Conservation (phyloP, 2,797 vertebrate genomes). For the Geotrypetes seraphini region DNA sequence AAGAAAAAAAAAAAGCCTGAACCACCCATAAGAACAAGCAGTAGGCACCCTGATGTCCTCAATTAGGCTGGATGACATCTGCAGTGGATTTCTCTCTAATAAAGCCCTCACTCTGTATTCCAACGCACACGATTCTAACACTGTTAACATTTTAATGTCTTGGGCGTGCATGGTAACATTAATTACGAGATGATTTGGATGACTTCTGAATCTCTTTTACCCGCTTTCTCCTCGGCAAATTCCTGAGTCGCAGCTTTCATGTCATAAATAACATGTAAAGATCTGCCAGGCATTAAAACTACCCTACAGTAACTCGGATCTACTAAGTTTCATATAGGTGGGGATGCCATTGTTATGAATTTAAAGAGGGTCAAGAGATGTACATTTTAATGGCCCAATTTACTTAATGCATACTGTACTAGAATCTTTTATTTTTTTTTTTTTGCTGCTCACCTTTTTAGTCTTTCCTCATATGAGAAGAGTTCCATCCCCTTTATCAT, state of each 20-base stretch:
- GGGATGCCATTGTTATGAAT: constrained; percentile 73
- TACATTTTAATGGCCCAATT: constrained; percentile 32
- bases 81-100: constrained; percentile 87
- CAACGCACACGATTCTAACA: constrained; percentile 94
- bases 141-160: constrained; percentile 99
- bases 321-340: constrained; percentile 71
- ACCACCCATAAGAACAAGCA: constrained; percentile 90
- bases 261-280: constrained; percentile 95
- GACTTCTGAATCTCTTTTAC: constrained; percentile 91
- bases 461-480: too few species aligned
- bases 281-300: constrained; percentile 75
- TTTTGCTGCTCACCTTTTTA: too few species aligned
- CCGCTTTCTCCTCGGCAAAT: constrained; percentile 92
- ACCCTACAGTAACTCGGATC: constrained; percentile 63
- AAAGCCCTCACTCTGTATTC: constrained; percentile 99
- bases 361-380: constrained; percentile 62
- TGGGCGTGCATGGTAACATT: constrained; percentile 93
- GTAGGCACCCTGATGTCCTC: constrained; percentile 98
- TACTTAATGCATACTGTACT: too few species aligned
- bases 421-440: too few species aligned
- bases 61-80: constrained; percentile 98
- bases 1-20: constrained; percentile 75
- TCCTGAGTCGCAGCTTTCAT: constrained; percentile 85
- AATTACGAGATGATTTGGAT: constrained; percentile 96
- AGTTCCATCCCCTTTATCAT: too few species aligned